A percentile compares a stretch with the other conserved stretches of the same genome.
These are phyloP conservation scores for Sebastiscus tertius DNA, from an alignment of 2,797 vertebrate species.

Conservation along the genomic window DNA sequence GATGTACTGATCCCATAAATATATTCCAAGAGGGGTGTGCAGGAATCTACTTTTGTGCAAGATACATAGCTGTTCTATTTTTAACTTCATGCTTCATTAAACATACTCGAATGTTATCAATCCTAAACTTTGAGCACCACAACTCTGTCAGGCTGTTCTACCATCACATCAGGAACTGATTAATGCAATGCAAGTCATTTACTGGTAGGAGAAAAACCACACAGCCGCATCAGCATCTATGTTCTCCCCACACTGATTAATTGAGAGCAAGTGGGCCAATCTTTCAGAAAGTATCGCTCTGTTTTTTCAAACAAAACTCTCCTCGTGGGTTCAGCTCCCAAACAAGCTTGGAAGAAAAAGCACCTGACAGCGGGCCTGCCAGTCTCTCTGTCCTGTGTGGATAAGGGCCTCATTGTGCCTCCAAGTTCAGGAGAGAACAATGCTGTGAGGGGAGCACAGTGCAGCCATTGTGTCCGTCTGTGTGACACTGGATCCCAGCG, in stretches of 20 bases:
- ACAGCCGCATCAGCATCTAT: neutral
- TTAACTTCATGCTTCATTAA: neutral
- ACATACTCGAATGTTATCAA: neutral
- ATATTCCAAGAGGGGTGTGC: neutral
- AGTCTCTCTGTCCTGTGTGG: conserved; percentile 15
- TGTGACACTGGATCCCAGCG: conserved; percentile 67
- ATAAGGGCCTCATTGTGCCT: conserved; percentile 79
- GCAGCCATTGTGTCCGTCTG: conserved; percentile 72
- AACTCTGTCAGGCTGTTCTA: neutral
- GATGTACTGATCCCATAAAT: neutral
- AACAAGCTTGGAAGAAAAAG: conserved; percentile 30
- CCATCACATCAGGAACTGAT: neutral
- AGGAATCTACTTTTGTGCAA: neutral
- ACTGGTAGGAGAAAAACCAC: neutral
- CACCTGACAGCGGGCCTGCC: conserved; percentile 60
- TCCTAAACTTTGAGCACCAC: neutral
- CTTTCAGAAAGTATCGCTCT: neutral
- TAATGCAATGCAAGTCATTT: neutral
- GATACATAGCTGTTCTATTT: neutral
- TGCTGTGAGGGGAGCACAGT: conserved; percentile 69
- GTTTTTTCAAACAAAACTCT: neutral
- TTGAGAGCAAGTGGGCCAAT: neutral
- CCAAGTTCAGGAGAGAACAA: conserved; percentile 60
- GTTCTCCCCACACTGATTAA: neutral
- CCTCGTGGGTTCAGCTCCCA: conserved; percentile 13